Evolutionary conservation across 2,888 invertebrate species (phyloP).

Genomic region (Stegophylla sp.): DNA sequence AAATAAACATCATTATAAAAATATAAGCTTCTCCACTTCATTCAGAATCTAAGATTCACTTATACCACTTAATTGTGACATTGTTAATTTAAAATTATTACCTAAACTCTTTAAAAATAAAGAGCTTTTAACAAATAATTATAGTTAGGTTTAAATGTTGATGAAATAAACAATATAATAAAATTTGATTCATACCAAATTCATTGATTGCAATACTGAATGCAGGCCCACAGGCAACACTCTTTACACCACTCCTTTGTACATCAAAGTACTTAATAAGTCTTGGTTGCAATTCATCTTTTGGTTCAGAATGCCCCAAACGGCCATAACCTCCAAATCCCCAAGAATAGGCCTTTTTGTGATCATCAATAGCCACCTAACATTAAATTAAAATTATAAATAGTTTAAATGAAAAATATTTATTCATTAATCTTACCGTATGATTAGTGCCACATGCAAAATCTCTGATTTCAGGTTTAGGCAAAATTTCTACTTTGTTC

Average conservation of each 20-base stretch:
- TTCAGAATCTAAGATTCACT: no score
- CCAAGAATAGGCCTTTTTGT: constrained; percentile 90
- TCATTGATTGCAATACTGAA: constrained; percentile 87
- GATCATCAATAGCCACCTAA: constrained; percentile 84
- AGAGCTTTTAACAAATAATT: no score
- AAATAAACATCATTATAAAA: no score
- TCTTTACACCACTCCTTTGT: constrained; percentile 81
- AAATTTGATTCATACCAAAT: constrained; percentile 67
- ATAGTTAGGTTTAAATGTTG: no score
- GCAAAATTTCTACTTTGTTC: constrained; percentile 73
- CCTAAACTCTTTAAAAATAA: no score
- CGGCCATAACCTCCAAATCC: constrained; percentile 95
- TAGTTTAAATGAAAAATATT: constrained; percentile 10
- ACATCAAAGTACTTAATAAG: constrained; percentile 88
- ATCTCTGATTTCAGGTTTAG: constrained; percentile 84
- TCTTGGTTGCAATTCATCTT: constrained; percentile 87
- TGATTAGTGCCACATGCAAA: constrained; percentile 92
- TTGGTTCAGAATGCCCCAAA: constrained; percentile 89
- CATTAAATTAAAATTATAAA: constrained; percentile 53
- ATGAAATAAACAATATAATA: no score
- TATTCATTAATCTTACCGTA: constrained; percentile 69
- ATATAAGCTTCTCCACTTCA: no score
- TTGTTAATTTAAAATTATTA: no score
- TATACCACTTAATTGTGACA: no score
- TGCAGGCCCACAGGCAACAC: constrained; percentile 83